These are phyloP conservation scores for Hymenochirus boettgeri DNA, from an alignment of 2,113 vertebrate species.

Conservation along the genomic window DNA sequence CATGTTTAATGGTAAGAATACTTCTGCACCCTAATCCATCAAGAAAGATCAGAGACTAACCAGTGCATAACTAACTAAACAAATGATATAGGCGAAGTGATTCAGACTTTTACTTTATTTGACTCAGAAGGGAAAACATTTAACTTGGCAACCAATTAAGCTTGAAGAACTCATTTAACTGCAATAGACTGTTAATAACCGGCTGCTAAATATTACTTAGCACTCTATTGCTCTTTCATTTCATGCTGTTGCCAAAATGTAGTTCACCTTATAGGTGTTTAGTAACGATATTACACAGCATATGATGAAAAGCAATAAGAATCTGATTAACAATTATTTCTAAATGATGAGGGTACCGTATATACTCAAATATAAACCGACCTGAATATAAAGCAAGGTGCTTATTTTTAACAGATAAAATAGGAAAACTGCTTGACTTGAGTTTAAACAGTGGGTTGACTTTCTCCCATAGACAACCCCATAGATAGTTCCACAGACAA, in stretches of 20 bases:
- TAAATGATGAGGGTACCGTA: no score
- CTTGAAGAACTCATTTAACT: constrained; percentile 12
- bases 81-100: neutral
- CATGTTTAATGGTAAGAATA: no score
- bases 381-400: no score
- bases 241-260: neutral
- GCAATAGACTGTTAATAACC: constrained; percentile 20
- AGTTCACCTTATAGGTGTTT: neutral
- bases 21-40: neutral
- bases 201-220: constrained; percentile 17
- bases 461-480: no score
- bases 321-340: neutral
- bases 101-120: neutral
- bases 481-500: no score
- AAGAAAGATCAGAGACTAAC: constrained; percentile 12
- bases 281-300: neutral
- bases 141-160: constrained; percentile 8
- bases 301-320: neutral
- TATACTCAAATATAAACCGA: no score
- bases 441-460: no score
- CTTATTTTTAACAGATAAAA: no score
- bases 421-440: no score
- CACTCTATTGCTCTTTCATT: constrained; percentile 14
- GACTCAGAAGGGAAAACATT: neutral
- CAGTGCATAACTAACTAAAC: constrained; percentile 2